Evolutionary conservation across 2,888 invertebrate genomes (phyloP), one percentile per base, ranked within the genome.

Genomic region (Campoletis raptor): DNA sequence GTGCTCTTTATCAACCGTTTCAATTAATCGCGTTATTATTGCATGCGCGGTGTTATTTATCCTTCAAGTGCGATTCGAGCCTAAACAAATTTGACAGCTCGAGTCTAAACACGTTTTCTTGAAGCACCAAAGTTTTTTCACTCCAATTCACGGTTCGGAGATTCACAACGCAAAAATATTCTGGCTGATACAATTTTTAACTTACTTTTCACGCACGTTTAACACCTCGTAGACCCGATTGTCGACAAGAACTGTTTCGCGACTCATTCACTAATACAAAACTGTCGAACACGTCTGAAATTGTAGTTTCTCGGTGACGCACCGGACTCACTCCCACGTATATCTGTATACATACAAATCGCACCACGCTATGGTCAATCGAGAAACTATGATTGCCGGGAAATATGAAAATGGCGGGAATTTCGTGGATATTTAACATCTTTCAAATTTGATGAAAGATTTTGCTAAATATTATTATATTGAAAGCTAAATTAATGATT

Each of bases 331-430:
- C 15, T 21, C 37, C 36, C 73, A n/a, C n/a, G 73, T 73, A 40
- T 54, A 42, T 54, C 61, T 42, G 40, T 42, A 24, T 9, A 74
- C 73, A 24, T 36, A 18, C 21, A 40, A 67, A 21, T 42, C 74
- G 24, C 57, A 40, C 74, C 54, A 73, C 54, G 24, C 54, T 57
- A 74, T 74, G 74, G 74, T 77, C 40, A 64, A 15, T 37, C 61
- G 61, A 61, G 24, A 18, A 24, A 64, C 70, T 48, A 21, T 66
- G 40, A 61, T 70, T 77, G 48, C 70, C 82, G 82, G 77, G 82
- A 72, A 77, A 83, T 83, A 83, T 37, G 82, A 83, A 83, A 69
- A 70, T n/a, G n/a, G 40, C 40, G 15, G 18, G 52, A 52, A 12
- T 37, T 18, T 15, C 18, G 2, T 12, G 18, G 9, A 30, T 30